These are phyloP conservation scores for Tetragnatha versicolor DNA, from an alignment of 1,140 invertebrate genomes.

Conservation along the genomic window DNA sequence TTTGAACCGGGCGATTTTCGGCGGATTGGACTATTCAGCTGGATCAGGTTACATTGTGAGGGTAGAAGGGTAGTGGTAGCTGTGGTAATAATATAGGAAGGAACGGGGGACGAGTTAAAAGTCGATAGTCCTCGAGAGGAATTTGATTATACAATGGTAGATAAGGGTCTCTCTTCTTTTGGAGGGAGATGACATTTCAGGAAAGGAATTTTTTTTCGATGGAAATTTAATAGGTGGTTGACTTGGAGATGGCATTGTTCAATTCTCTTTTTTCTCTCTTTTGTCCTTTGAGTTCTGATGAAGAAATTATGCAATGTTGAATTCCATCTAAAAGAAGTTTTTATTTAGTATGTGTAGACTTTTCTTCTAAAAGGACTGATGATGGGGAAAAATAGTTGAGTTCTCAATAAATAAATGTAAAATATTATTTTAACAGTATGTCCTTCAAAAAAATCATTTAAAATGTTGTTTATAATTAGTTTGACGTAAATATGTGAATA, in stretches of 20 bases:
- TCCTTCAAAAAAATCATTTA: no score
- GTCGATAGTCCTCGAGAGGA: constrained; percentile 2
- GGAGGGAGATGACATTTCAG: not conserved
- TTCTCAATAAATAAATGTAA: no score
- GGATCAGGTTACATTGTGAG: constrained; percentile 31
- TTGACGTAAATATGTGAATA: no score
- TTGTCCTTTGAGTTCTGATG: not conserved
- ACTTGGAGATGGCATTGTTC: no score
- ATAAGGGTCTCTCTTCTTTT: not conserved
- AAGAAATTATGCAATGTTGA: no score
- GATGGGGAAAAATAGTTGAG: no score
- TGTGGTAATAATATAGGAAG: constrained; percentile 18
- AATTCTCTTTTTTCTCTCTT: no score
- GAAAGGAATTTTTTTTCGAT: not conserved
- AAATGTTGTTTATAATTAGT: no score
- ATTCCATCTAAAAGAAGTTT: no score
- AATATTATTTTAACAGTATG: no score
- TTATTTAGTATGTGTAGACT: no score
- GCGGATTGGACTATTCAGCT: constrained; percentile 6
- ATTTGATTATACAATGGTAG: constrained; percentile 12
- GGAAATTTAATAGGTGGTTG: not conserved
- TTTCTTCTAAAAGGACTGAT: no score
- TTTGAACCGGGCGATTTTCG: not conserved
- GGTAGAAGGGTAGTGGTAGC: not conserved
- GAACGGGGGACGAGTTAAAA: constrained; percentile 7